Evolutionary conservation across 2,888 invertebrate genomes (phyloP).

Genomic region (Fragum whitleyi): DNA sequence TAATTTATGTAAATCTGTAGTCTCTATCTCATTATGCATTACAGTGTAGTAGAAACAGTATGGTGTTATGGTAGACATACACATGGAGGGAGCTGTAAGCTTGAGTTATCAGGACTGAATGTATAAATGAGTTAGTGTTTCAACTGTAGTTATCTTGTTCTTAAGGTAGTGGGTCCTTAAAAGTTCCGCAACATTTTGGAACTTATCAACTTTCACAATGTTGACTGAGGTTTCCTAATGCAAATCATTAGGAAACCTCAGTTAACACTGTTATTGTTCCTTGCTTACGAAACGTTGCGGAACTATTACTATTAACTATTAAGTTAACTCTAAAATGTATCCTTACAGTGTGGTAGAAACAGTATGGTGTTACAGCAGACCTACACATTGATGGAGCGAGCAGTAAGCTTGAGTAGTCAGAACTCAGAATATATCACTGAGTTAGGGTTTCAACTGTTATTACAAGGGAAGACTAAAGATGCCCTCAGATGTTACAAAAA

Average conservation of each 20-base stretch:
- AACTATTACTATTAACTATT: too few relatives aligned
- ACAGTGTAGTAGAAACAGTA: conserved; percentile 86
- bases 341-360: conserved; percentile 86
- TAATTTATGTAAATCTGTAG: too few relatives aligned
- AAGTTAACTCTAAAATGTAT: too few relatives aligned
- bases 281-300: too few relatives aligned
- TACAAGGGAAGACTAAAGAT: conserved; percentile 91
- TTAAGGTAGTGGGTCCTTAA: too few relatives aligned
- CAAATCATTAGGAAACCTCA: too few relatives aligned
- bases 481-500: conserved; percentile 92
- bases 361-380: conserved; percentile 90
- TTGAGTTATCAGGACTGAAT: conserved; percentile 89
- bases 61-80: conserved; percentile 91
- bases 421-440: conserved; percentile 92
- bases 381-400: conserved; percentile 91
- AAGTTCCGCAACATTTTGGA: too few relatives aligned
- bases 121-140: conserved; percentile 93
- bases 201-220: too few relatives aligned
- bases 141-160: conserved; percentile 91
- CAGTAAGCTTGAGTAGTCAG: conserved; percentile 90
- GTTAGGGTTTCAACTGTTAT: conserved; percentile 92
- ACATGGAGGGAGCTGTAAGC: conserved; percentile 92
- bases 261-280: too few relatives aligned
- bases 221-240: too few relatives aligned
- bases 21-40: too few relatives aligned